Evolutionary conservation across 2,113 vertebrate genomes (phyloP).

Genomic region (Ageneiosus marmoratus): DNA sequence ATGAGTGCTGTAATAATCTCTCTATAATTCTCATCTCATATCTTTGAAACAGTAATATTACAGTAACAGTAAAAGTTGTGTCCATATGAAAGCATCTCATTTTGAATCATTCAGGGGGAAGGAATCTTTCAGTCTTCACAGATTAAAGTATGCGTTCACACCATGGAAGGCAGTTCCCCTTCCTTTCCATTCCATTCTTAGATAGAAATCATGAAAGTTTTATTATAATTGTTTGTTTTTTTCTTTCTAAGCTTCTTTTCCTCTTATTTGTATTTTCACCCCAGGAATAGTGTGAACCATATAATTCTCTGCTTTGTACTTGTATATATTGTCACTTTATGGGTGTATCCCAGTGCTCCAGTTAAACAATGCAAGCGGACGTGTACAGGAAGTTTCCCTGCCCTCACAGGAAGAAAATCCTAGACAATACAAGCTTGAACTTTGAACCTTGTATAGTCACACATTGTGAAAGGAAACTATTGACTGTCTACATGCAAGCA

Average conservation of each 20-base stretch:
- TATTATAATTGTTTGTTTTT: neutral
- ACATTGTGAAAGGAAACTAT: constrained; percentile 34
- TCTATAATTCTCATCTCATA: neutral
- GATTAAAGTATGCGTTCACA: neutral
- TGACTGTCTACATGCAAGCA: neutral
- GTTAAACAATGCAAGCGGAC: constrained; percentile 46
- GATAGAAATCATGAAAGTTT: neutral
- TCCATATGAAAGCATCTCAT: neutral
- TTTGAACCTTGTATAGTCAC: constrained; percentile 31
- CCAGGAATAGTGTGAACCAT: neutral
- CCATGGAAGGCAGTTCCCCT: neutral
- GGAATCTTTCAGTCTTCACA: neutral
- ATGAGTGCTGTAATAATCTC: neutral
- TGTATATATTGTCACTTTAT: neutral
- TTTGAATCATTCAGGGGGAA: neutral
- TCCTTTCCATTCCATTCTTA: constrained; percentile 5
- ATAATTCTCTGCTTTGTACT: constrained; percentile 2
- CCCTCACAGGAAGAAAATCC: constrained; percentile 26
- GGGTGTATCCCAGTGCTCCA: constrained; percentile 16
- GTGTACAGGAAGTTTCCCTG: constrained; percentile 40
- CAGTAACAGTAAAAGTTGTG: neutral
- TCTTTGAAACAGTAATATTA: neutral
- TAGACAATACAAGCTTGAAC: constrained; percentile 51
- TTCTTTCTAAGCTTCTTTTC: constrained; percentile 12
- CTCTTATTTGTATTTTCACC: constrained; percentile 3